A percentile compares a stretch with the other conserved stretches of the same genome.
Conservation (phyloP, 2,888 invertebrate genomes). For the Stenichneumon culpator region DNA sequence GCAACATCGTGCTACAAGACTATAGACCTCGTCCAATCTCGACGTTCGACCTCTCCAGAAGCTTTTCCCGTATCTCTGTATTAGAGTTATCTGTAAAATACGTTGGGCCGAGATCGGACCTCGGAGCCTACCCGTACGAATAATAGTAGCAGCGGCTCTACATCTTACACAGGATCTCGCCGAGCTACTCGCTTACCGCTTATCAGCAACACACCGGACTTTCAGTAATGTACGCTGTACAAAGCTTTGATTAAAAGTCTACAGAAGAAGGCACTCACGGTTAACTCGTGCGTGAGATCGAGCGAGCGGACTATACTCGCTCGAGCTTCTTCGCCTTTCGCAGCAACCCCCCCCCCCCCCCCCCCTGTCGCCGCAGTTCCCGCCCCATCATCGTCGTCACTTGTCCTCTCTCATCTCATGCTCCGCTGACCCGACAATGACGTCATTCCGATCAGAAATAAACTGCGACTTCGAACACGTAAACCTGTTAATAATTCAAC, state of each 20-base stretch:
- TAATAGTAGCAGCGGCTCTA: conserved; percentile 20
- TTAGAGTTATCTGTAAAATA: conserved; percentile 14
- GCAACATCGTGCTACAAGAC: conserved; percentile 1
- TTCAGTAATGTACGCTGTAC: conserved; percentile 56
- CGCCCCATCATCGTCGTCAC: neutral
- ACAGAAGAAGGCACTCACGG: conserved; percentile 64
- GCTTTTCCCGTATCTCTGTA: conserved; percentile 10
- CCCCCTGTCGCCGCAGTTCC: too few species aligned
- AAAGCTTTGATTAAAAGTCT: conserved; percentile 62
- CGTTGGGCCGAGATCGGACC: conserved; percentile 3
- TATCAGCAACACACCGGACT: conserved; percentile 46
- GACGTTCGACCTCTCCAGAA: neutral
- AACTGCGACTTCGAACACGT: conserved; percentile 31
- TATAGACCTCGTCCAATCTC: neutral
- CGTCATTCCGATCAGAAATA: conserved; percentile 66
- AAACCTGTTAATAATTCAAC: conserved; percentile 31
- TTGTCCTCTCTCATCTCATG: conserved; percentile 12
- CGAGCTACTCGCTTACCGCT: conserved; percentile 30
- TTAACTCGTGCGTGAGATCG: conserved; percentile 65
- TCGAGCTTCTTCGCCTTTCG: conserved; percentile 19
- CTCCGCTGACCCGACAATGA: conserved; percentile 47
- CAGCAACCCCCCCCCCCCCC: neutral
- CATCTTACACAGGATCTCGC: conserved; percentile 7
- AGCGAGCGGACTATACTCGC: conserved; percentile 11
- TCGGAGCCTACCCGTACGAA: conserved; percentile 1